These are phyloP conservation scores for Paraescarpia echinospica DNA, from an alignment of 1,140 invertebrate genomes.

Conservation along the genomic window DNA sequence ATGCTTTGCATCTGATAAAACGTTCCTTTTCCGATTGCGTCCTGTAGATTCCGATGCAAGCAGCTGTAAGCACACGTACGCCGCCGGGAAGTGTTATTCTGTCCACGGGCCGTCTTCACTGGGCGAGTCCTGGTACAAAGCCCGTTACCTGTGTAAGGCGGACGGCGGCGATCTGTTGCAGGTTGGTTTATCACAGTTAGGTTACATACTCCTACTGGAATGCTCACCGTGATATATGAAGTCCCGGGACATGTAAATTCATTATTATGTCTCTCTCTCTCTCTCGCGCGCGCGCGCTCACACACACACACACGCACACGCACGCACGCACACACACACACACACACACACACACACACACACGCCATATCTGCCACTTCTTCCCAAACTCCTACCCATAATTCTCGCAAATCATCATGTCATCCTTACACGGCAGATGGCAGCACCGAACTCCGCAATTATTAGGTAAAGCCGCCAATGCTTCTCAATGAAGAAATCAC, in stretches of 20 bases:
- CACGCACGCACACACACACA: too few species aligned
- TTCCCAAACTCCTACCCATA: not conserved
- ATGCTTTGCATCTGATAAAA: not conserved
- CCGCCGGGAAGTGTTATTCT: not conserved
- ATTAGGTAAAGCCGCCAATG: too few species aligned
- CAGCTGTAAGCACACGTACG: not conserved
- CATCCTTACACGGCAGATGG: not conserved
- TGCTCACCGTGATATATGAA: not conserved
- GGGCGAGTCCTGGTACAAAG: not conserved
- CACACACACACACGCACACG: too few species aligned
- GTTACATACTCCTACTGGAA: not conserved
- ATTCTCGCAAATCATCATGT: not conserved
- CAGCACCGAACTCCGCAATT: not conserved
- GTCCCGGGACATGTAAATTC: too few species aligned
- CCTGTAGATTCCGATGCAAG: not conserved
- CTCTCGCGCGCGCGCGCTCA: too few species aligned
- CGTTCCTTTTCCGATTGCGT: not conserved
- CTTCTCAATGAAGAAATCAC: too few species aligned
- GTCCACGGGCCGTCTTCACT: not conserved
- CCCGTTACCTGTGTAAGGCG: not conserved
- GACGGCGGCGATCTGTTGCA: not conserved
- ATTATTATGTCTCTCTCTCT: too few species aligned
- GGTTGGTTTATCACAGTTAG: not conserved
- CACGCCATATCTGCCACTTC: not conserved
- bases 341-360: too few species aligned